Percentiles rank a stretch among this genome's conserved stretches.
Evolutionary conservation across 2,797 vertebrate genomes (phyloP).

Genomic region (Centropyge bicolor): DNA sequence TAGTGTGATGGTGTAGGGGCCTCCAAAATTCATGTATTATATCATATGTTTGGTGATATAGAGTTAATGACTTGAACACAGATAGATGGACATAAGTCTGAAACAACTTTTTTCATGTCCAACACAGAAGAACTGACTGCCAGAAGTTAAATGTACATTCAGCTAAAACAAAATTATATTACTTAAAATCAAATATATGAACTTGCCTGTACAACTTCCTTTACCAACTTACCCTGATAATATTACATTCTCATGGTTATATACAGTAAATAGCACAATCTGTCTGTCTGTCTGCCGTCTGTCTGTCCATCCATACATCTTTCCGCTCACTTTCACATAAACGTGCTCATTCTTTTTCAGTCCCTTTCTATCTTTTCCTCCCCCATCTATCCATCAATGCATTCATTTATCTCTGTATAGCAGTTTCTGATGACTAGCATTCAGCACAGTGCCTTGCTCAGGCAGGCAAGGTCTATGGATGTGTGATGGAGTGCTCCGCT

Average conservation of each 20-base stretch:
- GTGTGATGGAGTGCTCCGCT: constrained; percentile 84
- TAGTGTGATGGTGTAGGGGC: no score
- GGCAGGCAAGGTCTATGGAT: constrained; percentile 76
- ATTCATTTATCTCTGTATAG: constrained; percentile 74
- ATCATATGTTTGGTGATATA: no score
- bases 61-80: constrained; percentile 1
- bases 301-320: constrained; percentile 45
- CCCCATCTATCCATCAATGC: constrained; percentile 67
- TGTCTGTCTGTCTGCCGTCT: constrained; percentile 36
- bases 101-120: not conserved
- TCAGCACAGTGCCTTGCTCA: constrained; percentile 76
- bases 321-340: constrained; percentile 57
- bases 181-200: not conserved
- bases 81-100: not conserved
- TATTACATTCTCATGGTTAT: not conserved
- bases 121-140: not conserved
- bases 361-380: constrained; percentile 40
- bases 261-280: constrained; percentile 7
- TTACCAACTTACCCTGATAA: no score
- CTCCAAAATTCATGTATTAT: no score
- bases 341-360: constrained; percentile 52
- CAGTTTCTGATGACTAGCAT: constrained; percentile 79
- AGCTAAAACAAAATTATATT: not conserved
- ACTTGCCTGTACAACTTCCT: no score
- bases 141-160: not conserved